Conservation (phyloP, 2,113 vertebrate species). For the Pundamilia nyererei region DNA sequence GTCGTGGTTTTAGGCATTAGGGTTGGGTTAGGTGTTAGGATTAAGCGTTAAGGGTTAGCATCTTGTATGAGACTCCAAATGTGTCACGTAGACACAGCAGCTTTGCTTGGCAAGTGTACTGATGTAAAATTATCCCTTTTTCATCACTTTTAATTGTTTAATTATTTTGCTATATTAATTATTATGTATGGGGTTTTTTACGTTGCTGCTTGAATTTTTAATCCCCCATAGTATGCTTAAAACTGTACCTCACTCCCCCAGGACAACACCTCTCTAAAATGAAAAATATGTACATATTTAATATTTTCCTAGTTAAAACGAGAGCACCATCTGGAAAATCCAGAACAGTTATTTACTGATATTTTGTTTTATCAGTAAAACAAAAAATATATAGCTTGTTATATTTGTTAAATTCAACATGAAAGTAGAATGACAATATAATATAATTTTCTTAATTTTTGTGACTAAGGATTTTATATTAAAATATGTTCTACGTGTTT, state of each 20-base stretch:
- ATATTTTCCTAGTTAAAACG: fast-evolving
- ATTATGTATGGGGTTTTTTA: background rate
- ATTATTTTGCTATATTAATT: background rate
- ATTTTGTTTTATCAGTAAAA: background rate
- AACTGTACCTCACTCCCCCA: background rate
- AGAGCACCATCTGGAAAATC: background rate
- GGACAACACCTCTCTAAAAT: background rate
- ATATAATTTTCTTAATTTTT: background rate
- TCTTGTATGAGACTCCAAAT: background rate
- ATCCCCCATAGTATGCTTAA: background rate
- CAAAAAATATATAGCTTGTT: background rate
- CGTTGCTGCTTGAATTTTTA: background rate
- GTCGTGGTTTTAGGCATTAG: background rate
- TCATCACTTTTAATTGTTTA: background rate
- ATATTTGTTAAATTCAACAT: background rate
- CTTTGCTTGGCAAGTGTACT: background rate
- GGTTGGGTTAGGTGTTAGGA: background rate
- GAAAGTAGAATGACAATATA: background rate
- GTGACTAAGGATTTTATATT: background rate
- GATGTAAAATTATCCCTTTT: background rate
- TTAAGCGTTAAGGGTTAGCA: background rate
- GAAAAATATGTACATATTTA: background rate
- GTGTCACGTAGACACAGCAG: background rate
- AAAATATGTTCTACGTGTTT: background rate
- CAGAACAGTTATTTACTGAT: background rate